Evolutionary conservation across 2,888 invertebrate species (phyloP).

Genomic region (Trilocha varians): DNA sequence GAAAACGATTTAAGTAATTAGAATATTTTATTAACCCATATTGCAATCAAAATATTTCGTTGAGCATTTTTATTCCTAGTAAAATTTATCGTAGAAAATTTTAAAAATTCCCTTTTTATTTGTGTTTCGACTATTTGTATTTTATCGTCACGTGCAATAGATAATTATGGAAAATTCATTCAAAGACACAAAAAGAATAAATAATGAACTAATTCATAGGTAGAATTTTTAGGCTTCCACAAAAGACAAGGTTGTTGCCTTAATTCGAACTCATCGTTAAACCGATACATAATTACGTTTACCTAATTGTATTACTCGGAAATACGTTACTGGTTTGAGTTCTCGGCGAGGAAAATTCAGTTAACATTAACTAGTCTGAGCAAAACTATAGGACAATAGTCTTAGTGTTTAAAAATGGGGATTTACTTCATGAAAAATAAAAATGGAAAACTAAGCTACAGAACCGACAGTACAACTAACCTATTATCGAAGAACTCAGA

Average conservation of each 20-base stretch:
- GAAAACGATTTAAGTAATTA: too few relatives aligned
- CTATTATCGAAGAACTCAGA: conserved; percentile 17
- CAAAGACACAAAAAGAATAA: too few relatives aligned
- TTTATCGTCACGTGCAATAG: too few relatives aligned
- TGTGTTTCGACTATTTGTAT: too few relatives aligned
- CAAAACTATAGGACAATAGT: background rate
- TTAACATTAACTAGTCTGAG: conserved; percentile 1
- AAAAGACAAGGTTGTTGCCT: background rate
- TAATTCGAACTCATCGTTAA: too few relatives aligned
- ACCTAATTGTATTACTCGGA: conserved; percentile 48
- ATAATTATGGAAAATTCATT: too few relatives aligned
- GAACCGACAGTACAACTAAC: conserved; percentile 13
- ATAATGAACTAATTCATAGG: background rate
- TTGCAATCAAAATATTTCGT: too few relatives aligned
- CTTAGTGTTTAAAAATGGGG: background rate
- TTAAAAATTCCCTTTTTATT: too few relatives aligned
- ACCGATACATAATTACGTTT: conserved; percentile 35
- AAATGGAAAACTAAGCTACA: conserved; percentile 26
- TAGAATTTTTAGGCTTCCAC: background rate
- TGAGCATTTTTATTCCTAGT: too few relatives aligned
- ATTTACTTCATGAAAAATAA: conserved; percentile 20
- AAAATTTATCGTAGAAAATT: too few relatives aligned
- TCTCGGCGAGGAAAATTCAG: conserved; percentile 15
- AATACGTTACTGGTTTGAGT: conserved; percentile 22
- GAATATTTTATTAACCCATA: too few relatives aligned